phyloP scores from a whole-genome alignment of 37 sponge, comb jelly and placozoan genomes.

The Spongia lamella region DNA sequence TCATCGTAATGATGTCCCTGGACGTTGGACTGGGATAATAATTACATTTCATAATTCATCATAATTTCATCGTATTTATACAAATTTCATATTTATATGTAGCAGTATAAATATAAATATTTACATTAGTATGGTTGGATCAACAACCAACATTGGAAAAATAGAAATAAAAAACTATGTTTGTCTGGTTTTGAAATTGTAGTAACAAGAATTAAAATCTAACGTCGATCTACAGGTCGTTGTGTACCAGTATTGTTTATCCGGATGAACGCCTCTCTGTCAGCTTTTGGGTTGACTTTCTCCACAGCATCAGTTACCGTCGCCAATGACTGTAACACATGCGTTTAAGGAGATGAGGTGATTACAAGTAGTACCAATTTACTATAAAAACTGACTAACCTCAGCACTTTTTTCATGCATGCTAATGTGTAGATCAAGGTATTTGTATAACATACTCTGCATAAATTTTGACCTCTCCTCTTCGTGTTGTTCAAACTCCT shows the following conservation, averaged over 20 bases:
- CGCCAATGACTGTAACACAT: conserved; percentile 44
- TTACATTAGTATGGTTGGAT: too few species aligned
- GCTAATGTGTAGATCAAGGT: conserved; percentile 55
- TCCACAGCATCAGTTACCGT: conserved; percentile 56
- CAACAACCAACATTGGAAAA: too few species aligned
- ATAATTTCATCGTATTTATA: too few species aligned
- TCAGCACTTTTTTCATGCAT: conserved; percentile 60
- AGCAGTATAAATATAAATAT: too few species aligned
- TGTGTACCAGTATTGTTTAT: conserved; percentile 51
- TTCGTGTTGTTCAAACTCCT: conserved; percentile 66
- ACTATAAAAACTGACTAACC: conserved; percentile 28
- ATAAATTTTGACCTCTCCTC: conserved; percentile 57
- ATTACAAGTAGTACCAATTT: too few species aligned
- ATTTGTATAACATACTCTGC: conserved; percentile 46
- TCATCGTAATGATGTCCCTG: conserved; percentile 96
- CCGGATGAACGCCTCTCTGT: conserved; percentile 74
- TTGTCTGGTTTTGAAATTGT: too few species aligned
- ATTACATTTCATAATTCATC: not conserved
- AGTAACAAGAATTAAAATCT: too few species aligned
- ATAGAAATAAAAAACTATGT: too few species aligned
- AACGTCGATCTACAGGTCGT: conserved; percentile 62
- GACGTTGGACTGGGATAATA: conserved; percentile 90
- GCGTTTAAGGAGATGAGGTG: too few species aligned
- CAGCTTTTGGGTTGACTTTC: conserved; percentile 60
- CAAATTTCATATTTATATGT: too few species aligned